Conservation (phyloP, 2,113 vertebrate species). For the Coptodon rendalli region DNA sequence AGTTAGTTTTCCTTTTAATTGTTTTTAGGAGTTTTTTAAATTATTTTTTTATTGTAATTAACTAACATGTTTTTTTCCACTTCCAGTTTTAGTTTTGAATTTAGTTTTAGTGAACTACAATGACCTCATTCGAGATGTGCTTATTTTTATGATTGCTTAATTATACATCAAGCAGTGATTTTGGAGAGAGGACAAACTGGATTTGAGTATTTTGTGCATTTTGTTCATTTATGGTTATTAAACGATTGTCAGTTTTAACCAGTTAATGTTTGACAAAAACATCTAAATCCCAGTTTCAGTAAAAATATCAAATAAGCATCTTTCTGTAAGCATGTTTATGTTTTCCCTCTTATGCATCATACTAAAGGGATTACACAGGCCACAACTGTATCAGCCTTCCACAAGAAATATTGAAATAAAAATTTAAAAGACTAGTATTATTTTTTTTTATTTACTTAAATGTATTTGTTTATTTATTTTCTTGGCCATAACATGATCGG, state of each 20-base stretch:
- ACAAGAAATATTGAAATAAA: background rate
- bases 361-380: fast-evolving
- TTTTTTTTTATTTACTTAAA: background rate
- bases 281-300: fast-evolving
- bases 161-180: background rate
- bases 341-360: background rate
- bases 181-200: background rate
- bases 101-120: background rate
- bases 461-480: background rate
- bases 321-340: background rate
- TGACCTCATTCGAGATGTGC: background rate
- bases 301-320: background rate
- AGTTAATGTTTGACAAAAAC: background rate
- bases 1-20: background rate
- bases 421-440: background rate
- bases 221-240: background rate
- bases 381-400: background rate
- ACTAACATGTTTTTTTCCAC: background rate
- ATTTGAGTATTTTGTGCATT: background rate
- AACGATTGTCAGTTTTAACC: background rate
- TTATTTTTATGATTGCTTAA: background rate
- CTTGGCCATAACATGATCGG: background rate
- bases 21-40: background rate
- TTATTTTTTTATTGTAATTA: background rate
- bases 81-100: background rate